These are phyloP conservation scores for Rhegmatorhina hoffmannsi DNA, from an alignment of 2,113 vertebrate genomes.

Conservation along the genomic window DNA sequence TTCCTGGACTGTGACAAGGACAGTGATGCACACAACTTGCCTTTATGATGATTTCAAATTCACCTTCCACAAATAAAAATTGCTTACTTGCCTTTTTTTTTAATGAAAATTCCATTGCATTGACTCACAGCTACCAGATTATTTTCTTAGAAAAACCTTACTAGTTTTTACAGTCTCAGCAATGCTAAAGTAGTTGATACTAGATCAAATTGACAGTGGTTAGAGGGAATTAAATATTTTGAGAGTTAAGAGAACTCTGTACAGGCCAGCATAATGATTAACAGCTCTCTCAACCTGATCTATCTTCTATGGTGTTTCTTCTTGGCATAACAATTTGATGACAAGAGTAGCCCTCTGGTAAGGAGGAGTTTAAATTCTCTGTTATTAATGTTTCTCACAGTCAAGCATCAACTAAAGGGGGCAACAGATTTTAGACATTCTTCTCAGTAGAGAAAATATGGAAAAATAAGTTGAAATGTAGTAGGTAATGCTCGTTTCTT, in stretches of 20 bases:
- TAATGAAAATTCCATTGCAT: neutral
- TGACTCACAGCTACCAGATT: neutral
- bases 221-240: conserved; percentile 28
- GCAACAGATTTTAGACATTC: neutral
- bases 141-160: neutral
- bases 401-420: neutral
- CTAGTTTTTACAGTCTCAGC: neutral
- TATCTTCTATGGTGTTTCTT: neutral
- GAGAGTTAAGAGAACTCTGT: neutral
- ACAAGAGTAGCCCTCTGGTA: neutral
- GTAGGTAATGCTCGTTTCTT: neutral
- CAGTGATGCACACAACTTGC: neutral
- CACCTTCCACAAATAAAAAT: neutral
- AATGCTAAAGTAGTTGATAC: neutral
- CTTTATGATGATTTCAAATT: neutral
- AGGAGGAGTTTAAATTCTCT: neutral
- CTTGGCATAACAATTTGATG: neutral
- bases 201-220: neutral
- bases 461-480: neutral
- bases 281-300: neutral
- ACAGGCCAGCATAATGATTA: neutral
- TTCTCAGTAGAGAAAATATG: fast-evolving
- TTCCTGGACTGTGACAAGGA: neutral
- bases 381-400: neutral
- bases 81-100: neutral